Evolutionary conservation across 2,113 vertebrate genomes (phyloP).

Genomic region (Lepidothrix coronata): DNA sequence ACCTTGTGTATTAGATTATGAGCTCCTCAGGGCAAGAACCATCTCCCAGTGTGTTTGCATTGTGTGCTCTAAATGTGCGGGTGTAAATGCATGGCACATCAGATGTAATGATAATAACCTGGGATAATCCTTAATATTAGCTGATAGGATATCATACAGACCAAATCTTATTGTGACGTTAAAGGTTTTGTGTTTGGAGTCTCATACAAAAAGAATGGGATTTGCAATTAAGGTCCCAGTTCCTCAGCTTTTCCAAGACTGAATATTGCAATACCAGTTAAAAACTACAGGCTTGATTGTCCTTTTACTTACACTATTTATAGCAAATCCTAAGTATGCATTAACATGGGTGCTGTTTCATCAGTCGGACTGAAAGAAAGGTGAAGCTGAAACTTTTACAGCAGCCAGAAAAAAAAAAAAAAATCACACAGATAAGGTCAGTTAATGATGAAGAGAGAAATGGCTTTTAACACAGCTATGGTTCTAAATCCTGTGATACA

Average conservation of each 20-base stretch:
- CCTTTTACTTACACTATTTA: neutral
- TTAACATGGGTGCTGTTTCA: neutral
- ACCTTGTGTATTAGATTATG: neutral
- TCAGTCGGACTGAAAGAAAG: neutral
- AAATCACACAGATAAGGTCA: neutral
- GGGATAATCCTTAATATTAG: neutral
- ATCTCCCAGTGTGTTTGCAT: neutral
- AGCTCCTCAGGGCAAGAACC: neutral
- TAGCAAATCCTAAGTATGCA: neutral
- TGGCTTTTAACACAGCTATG: neutral
- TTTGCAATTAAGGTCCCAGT: neutral
- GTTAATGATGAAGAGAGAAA: neutral
- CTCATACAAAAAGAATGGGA: neutral
- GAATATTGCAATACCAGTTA: neutral
- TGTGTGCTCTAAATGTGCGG: neutral
- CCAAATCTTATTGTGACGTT: neutral
- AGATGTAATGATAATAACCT: neutral
- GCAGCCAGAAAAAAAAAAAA: neutral
- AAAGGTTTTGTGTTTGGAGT: neutral
- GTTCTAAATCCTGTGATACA: neutral
- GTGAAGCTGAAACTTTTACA: neutral
- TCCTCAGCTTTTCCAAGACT: neutral
- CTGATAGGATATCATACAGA: neutral
- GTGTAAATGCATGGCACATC: neutral
- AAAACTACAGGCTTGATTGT: neutral